A percentile compares a stretch with the other conserved stretches of the same genome.
Evolutionary conservation across 2,888 invertebrate species (phyloP).

Genomic region (Pelosia muscerda): DNA sequence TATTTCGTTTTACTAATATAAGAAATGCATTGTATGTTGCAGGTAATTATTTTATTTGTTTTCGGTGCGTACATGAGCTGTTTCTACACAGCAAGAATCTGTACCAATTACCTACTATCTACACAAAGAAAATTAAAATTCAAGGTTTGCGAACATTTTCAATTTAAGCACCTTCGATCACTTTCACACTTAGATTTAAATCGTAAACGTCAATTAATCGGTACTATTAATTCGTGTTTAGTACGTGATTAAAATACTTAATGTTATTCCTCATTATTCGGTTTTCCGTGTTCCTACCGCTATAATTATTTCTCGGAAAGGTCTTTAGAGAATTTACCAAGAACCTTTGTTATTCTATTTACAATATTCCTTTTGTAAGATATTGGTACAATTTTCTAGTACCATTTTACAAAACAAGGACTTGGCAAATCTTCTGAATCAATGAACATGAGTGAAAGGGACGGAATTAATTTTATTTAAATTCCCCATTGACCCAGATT

Average conservation of each 20-base stretch:
- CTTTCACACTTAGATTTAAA: not conserved
- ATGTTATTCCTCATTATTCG: no score
- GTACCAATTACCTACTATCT: slow-evolving; percentile 71
- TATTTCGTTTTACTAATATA: no score
- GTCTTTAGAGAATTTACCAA: slow-evolving; percentile 3
- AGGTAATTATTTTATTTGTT: slow-evolving; percentile 69
- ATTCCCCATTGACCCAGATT: slow-evolving; percentile 33
- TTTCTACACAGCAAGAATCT: slow-evolving; percentile 74
- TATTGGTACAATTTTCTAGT: slow-evolving; percentile 3
- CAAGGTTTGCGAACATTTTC: slow-evolving; percentile 63
- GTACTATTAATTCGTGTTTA: slow-evolving; percentile 26
- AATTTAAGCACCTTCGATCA: slow-evolving; percentile 7
- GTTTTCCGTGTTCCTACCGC: no score
- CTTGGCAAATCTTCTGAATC: slow-evolving; percentile 31
- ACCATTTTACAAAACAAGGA: slow-evolving; percentile 24
- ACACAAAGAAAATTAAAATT: slow-evolving; percentile 74
- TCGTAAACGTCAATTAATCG: slow-evolving; percentile 3
- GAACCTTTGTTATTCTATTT: slow-evolving; percentile 6
- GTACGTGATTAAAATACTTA: slow-evolving; percentile 32
- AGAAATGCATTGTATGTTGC: slow-evolving; percentile 29
- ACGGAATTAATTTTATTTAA: slow-evolving; percentile 39
- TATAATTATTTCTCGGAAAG: slow-evolving; percentile 3
- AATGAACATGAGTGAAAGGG: slow-evolving; percentile 40
- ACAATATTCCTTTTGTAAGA: slow-evolving; percentile 1
- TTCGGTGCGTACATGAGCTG: slow-evolving; percentile 70